Base-by-base conservation (phyloP, 2,113 vertebrate species). In the Sinocyclocheilus grahami region DNA sequence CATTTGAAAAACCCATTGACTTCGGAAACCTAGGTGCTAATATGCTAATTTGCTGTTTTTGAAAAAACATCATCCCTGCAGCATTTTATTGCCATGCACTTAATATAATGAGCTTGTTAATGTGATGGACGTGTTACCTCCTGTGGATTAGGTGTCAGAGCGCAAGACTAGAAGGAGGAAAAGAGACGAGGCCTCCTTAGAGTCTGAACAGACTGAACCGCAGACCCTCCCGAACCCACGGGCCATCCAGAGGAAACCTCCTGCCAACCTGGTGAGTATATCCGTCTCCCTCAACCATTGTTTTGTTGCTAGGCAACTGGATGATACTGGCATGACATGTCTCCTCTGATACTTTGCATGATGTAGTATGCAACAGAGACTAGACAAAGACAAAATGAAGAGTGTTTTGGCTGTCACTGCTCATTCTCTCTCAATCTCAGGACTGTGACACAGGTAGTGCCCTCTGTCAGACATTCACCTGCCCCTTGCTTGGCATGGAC, bases 381-480 rank as follows among this genome's bases (percentile, higher is more conserved):
- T 30, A 79, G 53, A 39, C 5, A 79, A 22, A 58, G 53, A 62
- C 55, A 39, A 74, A 83, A 83, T 83, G 4, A 58, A 58, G 14
- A 13, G 16, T 74, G 48, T 74, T 58, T 53, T 74, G 67, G 9
- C 48, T 83, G 30, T 60, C 67, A 72, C 30, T 72, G 46, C 46
- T 83, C 20, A 37, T 53, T 74, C 20, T 53, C 65, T 83, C 5
- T 72, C 82, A 83, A 74, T 74, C 20, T 24, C 71, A 95, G 95
- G 89, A 91, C 65, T 99, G 98, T 90, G 78, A 42, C 4, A 76
- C 84, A 1, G 94, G 94, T 1, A 93, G 85, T 0, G 93, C 96
- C 0, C 93, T 2, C 42, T 99, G 97, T 46, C 84, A 95, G 48
- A 95, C 90, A 79, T 94, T 99, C 6, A 90, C 90, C 58, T 99